These are phyloP conservation scores for Thryonomys swinderianus DNA, from an alignment of 2,113 vertebrate species.

Conservation along the genomic window DNA sequence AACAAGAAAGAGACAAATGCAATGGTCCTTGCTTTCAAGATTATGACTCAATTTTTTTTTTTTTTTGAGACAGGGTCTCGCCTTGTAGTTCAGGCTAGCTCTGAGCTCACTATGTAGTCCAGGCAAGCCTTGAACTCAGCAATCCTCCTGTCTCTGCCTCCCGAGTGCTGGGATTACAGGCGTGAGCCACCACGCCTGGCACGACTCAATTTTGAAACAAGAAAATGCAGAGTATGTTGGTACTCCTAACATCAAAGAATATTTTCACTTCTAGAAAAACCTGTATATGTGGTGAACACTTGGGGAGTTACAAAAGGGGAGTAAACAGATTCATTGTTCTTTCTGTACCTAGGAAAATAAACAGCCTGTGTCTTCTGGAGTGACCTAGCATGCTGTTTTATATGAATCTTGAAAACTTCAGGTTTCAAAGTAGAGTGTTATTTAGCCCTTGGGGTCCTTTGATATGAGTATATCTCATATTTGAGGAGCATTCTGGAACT, in stretches of 20 bases:
- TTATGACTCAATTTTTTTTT: neutral
- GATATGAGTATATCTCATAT: neutral
- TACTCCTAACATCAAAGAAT: neutral
- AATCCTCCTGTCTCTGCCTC: no score
- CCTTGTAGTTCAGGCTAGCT: no score
- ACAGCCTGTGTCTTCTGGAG: neutral
- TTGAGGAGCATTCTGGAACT: neutral
- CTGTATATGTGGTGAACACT: neutral
- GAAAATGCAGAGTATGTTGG: neutral
- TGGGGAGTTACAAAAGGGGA: neutral
- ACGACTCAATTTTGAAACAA: slow-evolving; percentile 6
- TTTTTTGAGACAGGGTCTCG: no score
- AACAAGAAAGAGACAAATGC: neutral
- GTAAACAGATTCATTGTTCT: neutral
- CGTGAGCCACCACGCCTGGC: no score
- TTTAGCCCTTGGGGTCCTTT: neutral
- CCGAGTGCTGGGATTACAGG: no score
- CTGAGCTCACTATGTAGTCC: no score
- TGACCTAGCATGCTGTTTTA: neutral
- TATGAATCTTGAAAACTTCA: neutral
- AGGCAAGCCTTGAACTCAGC: no score
- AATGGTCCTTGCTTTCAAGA: neutral
- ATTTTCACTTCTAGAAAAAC: slow-evolving; percentile 18
- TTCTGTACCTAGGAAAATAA: neutral
- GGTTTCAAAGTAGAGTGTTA: slow-evolving; percentile 27